Conservation (phyloP, 2,888 invertebrate genomes). For the Aspidiotus destructor region DNA sequence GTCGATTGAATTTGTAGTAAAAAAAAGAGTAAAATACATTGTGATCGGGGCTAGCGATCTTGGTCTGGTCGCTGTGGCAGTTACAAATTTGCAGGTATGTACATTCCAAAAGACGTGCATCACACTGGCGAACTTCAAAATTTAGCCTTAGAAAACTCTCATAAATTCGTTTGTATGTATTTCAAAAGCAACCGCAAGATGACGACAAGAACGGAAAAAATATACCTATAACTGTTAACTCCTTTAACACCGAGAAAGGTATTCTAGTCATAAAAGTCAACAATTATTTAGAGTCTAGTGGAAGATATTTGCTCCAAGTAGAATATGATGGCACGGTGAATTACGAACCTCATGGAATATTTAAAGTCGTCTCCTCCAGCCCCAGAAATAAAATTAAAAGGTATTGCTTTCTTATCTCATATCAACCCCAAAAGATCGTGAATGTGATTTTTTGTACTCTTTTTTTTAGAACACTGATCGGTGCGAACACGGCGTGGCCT, state of each 20-base stretch:
- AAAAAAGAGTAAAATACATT: constrained; percentile 13
- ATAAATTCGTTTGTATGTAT: neutral
- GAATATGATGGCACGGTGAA: constrained; percentile 22
- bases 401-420: neutral
- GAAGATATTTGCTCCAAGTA: constrained; percentile 14
- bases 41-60: constrained; percentile 24
- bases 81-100: constrained; percentile 17
- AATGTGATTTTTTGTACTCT: too few species aligned
- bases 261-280: constrained; percentile 13
- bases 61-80: neutral
- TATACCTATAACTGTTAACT: constrained; percentile 6
- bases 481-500: constrained; percentile 18
- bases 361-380: neutral
- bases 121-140: too few species aligned
- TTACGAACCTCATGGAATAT: constrained; percentile 24
- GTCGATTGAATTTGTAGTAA: constrained; percentile 11
- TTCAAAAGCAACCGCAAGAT: neutral
- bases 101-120: neutral
- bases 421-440: too few species aligned
- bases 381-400: neutral
- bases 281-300: neutral
- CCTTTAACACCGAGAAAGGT: constrained; percentile 22
- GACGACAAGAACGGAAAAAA: neutral
- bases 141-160: too few species aligned
- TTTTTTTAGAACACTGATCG: constrained; percentile 18